These are phyloP conservation scores for Oeneis ivallda DNA, from an alignment of 2,888 invertebrate genomes.

Conservation along the genomic window DNA sequence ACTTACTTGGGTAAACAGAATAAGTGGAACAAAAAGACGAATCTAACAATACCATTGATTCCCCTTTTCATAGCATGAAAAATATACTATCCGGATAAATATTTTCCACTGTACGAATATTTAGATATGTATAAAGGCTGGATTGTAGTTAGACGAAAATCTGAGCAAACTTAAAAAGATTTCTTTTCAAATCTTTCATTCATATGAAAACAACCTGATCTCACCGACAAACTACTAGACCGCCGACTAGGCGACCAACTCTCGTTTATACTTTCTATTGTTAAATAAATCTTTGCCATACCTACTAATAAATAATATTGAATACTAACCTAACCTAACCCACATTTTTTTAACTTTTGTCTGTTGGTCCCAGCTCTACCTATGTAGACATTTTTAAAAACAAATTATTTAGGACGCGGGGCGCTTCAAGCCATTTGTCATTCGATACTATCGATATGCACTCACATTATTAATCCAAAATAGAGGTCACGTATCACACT, in stretches of 20 bases:
- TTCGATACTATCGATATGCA: no score
- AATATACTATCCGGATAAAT: conserved; percentile 8
- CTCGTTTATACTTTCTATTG: neutral
- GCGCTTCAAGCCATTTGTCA: no score
- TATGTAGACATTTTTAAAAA: no score
- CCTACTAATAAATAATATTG: no score
- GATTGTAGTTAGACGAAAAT: conserved; percentile 13
- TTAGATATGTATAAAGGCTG: neutral
- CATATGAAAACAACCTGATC: conserved; percentile 10
- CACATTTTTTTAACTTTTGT: no score
- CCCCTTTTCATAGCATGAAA: conserved; percentile 1
- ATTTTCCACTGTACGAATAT: conserved; percentile 7
- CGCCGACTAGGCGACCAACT: no score
- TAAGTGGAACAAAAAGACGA: conserved; percentile 7
- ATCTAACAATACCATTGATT: conserved; percentile 12
- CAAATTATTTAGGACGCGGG: no score
- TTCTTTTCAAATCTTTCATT: conserved; percentile 8
- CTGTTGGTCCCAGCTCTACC: no score
- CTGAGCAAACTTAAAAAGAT: conserved; percentile 2
- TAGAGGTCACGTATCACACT: no score
- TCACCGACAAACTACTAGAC: no score
- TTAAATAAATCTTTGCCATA: neutral
- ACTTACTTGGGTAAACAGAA: conserved; percentile 12
- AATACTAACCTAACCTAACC: no score
- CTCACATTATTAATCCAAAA: no score